Conservation (phyloP, 2,113 vertebrate genomes). For the Cyanoliseus patagonus region DNA sequence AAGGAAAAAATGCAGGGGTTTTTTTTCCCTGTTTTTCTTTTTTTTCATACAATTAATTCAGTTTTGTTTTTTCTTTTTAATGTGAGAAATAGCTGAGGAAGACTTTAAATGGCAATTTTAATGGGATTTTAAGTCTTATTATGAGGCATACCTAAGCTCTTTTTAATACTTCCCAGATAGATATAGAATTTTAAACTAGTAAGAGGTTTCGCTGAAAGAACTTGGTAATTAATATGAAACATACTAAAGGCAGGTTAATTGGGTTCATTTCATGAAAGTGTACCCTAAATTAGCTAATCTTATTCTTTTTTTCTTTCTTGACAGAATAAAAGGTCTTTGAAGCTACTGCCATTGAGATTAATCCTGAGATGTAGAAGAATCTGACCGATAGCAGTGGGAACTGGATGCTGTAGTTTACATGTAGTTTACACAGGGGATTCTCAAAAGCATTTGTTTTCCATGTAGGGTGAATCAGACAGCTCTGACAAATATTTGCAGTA, state of each 20-base stretch:
- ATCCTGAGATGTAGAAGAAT: neutral
- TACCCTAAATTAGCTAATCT: slow-evolving; percentile 8
- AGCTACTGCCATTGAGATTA: neutral
- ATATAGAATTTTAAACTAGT: slow-evolving; percentile 1
- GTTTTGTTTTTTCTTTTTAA: neutral
- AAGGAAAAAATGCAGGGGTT: neutral
- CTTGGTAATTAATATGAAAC: slow-evolving; percentile 11
- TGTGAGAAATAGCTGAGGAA: neutral
- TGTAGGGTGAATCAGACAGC: neutral
- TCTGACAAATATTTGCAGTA: neutral
- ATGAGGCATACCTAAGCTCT: neutral
- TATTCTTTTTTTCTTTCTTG: neutral
- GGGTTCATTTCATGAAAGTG: slow-evolving; percentile 4
- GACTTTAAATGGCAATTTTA: neutral
- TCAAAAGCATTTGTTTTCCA: neutral
- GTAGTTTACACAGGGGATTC: neutral
- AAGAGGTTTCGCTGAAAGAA: slow-evolving; percentile 17
- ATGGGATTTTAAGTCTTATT: neutral
- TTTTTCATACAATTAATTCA: neutral
- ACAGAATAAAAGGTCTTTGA: neutral
- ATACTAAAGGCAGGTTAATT: slow-evolving; percentile 20
- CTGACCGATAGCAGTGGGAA: neutral
- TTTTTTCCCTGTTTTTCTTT: neutral
- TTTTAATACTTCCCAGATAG: neutral
- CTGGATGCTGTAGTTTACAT: neutral